These are phyloP conservation scores for Rhagonycha lutea DNA, from an alignment of 2,888 invertebrate genomes.

Conservation along the genomic window DNA sequence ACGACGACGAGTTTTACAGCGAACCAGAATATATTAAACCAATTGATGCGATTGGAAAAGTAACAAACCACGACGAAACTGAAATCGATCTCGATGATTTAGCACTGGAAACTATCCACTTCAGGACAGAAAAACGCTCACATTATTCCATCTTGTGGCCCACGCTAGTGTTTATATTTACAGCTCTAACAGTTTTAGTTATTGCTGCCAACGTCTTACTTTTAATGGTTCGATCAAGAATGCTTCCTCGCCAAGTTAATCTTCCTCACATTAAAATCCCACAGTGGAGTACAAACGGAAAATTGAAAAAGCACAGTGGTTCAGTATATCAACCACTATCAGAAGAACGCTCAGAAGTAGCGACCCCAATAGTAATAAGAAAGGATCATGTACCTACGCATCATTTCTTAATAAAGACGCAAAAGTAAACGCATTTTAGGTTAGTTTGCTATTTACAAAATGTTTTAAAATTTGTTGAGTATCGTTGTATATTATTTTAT, in stretches of 20 bases:
- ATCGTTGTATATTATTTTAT: neutral
- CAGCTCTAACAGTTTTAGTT: constrained; percentile 61
- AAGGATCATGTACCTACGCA: constrained; percentile 10
- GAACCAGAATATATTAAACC: constrained; percentile 51
- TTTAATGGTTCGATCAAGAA: constrained; percentile 46
- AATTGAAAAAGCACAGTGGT: constrained; percentile 71
- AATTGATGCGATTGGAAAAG: constrained; percentile 33
- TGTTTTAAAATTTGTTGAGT: neutral
- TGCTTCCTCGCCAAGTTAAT: constrained; percentile 44
- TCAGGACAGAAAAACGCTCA: neutral
- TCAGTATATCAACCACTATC: constrained; percentile 79
- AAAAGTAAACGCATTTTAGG: constrained; percentile 5
- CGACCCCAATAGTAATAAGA: constrained; percentile 10
- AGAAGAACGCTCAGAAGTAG: constrained; percentile 61
- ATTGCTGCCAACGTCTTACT: constrained; percentile 52
- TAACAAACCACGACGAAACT: constrained; percentile 7
- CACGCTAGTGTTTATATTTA: constrained; percentile 62
- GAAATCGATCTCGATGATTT: constrained; percentile 11
- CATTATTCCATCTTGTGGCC: constrained; percentile 62
- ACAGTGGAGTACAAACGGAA: constrained; percentile 46
- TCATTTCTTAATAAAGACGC: neutral
- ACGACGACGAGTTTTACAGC: constrained; percentile 52
- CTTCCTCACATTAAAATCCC: constrained; percentile 50
- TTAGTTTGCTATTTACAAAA: neutral
- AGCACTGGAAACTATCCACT: constrained; percentile 35